These are phyloP conservation scores for Epizoanthus fatuus DNA, from an alignment of 92 coral and sea anemone species.

Conservation along the genomic window DNA sequence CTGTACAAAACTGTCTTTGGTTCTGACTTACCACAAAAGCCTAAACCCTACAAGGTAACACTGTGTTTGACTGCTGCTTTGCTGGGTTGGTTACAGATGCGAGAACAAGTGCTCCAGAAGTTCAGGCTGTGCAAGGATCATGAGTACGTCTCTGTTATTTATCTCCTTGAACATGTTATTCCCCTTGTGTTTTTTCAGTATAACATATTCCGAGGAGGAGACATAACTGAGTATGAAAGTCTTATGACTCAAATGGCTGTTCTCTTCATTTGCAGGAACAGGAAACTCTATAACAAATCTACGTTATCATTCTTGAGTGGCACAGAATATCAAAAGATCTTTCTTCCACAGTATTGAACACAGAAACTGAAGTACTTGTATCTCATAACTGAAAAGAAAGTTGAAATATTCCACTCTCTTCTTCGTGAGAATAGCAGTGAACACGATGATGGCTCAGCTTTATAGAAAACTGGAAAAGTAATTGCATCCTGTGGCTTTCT, in stretches of 20 bases:
- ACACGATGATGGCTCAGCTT: slow-evolving; percentile 16
- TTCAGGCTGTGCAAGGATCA: slow-evolving; percentile 50
- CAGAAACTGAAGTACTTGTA: slow-evolving; percentile 12
- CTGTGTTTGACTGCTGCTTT: slow-evolving; percentile 52
- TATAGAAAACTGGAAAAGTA: slow-evolving; percentile 24
- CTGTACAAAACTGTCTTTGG: slow-evolving; percentile 52
- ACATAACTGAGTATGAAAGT: slow-evolving; percentile 33
- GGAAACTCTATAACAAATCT: slow-evolving; percentile 40
- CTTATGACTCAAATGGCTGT: slow-evolving; percentile 40
- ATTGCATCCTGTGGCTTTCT: slow-evolving; percentile 37
- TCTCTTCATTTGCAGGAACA: slow-evolving; percentile 31
- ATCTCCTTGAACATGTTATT: slow-evolving; percentile 45
- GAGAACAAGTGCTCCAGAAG: slow-evolving; percentile 44
- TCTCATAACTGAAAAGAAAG: slow-evolving; percentile 11
- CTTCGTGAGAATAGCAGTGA: slow-evolving; percentile 16
- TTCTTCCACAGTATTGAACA: slow-evolving; percentile 50
- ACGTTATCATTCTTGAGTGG: slow-evolving; percentile 48
- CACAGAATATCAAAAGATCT: slow-evolving; percentile 32
- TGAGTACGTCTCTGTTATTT: slow-evolving; percentile 54
- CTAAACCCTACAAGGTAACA: slow-evolving; percentile 36
- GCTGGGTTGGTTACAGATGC: slow-evolving; percentile 63
- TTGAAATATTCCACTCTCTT: slow-evolving; percentile 18
- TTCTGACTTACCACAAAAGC: slow-evolving; percentile 54
- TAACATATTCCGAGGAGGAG: slow-evolving; percentile 49
- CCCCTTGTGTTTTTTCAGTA: slow-evolving; percentile 46